Percentiles rank a stretch among this genome's conserved stretches.
Evolutionary conservation across 2,797 vertebrate genomes (phyloP).

Genomic region (Rhinophrynus dorsalis): DNA sequence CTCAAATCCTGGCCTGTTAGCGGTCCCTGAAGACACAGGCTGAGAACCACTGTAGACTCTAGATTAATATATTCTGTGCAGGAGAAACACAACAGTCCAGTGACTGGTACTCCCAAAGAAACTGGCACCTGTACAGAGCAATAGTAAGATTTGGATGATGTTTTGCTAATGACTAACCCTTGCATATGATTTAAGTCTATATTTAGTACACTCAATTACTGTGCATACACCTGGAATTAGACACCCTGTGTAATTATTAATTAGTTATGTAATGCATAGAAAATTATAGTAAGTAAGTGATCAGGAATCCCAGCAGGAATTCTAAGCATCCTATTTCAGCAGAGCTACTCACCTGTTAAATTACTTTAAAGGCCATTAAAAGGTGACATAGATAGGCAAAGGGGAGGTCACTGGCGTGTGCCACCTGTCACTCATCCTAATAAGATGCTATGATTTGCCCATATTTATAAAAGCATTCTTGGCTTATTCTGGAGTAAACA

Average conservation of each 20-base stretch:
- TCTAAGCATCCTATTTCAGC: constrained; percentile 2
- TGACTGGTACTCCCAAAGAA: neutral
- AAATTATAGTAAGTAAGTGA: constrained; percentile 22
- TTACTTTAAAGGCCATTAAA: constrained; percentile 10
- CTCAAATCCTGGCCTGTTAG: no score
- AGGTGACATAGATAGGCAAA: neutral
- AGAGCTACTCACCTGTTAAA: constrained; percentile 8
- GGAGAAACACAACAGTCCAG: neutral
- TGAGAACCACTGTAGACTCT: no score
- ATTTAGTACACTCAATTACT: constrained; percentile 15
- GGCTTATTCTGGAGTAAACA: no score
- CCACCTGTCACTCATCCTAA: neutral
- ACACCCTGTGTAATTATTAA: constrained; percentile 3
- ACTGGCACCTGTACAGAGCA: constrained; percentile 3
- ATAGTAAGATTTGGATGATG: constrained; percentile 15
- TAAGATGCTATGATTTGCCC: constrained; percentile 24
- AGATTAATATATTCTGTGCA: no score
- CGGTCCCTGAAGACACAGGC: no score
- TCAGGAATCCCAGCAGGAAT: constrained; percentile 23
- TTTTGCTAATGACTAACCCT: constrained; percentile 38
- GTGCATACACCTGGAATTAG: neutral
- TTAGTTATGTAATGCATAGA: constrained; percentile 37
- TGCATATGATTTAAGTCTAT: constrained; percentile 28
- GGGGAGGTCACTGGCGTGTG: constrained; percentile 7
- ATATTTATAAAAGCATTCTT: no score